Base-by-base conservation (phyloP, 2,113 vertebrate species). In the Hydrolagus affinis region DNA sequence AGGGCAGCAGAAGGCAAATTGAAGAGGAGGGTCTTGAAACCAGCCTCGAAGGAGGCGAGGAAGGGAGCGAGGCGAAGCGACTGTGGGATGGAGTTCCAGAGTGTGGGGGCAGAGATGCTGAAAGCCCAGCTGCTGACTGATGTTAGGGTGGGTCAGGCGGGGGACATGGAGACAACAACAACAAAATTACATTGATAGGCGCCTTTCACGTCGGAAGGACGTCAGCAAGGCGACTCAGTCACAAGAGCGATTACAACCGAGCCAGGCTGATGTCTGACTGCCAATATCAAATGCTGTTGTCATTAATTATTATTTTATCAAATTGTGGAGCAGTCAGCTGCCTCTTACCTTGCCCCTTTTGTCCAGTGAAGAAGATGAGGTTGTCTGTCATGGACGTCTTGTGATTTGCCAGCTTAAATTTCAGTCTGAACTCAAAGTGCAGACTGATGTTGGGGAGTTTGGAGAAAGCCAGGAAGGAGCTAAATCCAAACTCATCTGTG, bases 341-440 rank as follows among this genome's bases (percentile, higher is more conserved):
- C 11, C 59, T 85, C 94, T 95, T 93, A 96, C 96, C 95, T 89
- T 90, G 90, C 86, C 95, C 94, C 86, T 94, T 96, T 87, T 94
- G 93, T 87, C 95, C 95, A 76, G 94, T 94, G 88, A 95, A 98
- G 92, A 97, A 91, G 87, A 97, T 94, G 87, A 97, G 89, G 88
- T 96, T 97, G 87, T 97, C 93, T 91, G 91, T 91, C 86, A 94
- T 85, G 68, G 95, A 94, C 0, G 94, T 94, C 10, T 89, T 86
- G 69, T 92, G 91, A 86, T 94, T 92, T 88, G 91, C 89, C 62
- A 96, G 90, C 0, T 91, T 94, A 91, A 98, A 94, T 91, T 93
- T 96, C 86, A 98, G 68, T 83, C 21, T 90, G 91, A 96, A 96
- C 93, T 96, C 94, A 23, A 94, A 95, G 93, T 91, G 91, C 86